Evolutionary conservation across 2,888 invertebrate genomes (phyloP).

Genomic region (Alcis repandata): DNA sequence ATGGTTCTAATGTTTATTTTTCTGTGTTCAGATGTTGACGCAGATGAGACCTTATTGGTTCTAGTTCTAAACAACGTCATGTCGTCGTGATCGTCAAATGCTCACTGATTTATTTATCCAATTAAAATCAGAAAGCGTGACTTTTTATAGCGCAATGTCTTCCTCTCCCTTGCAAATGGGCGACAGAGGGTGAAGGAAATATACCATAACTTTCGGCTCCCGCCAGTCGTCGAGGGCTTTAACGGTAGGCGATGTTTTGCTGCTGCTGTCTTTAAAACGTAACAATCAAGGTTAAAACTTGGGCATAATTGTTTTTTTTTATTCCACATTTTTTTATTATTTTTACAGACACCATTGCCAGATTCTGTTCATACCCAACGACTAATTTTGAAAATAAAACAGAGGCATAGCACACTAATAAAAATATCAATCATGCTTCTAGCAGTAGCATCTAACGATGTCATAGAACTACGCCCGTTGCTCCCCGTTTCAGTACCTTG

Average conservation of each 20-base stretch:
- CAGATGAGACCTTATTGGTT: background rate
- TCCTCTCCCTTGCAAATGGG: constrained; percentile 51
- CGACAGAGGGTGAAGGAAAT: constrained; percentile 47
- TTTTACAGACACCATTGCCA: background rate
- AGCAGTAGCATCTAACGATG: background rate
- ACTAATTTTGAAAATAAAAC: no score
- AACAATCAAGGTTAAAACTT: constrained; percentile 34
- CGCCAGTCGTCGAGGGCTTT: constrained; percentile 57
- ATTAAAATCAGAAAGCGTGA: constrained; percentile 31
- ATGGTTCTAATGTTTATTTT: no score
- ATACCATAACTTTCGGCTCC: constrained; percentile 63
- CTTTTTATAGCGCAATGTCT: constrained; percentile 56
- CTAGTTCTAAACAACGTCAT: background rate
- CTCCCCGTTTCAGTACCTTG: background rate
- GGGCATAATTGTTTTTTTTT: no score
- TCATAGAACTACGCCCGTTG: background rate
- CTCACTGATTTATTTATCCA: constrained; percentile 16
- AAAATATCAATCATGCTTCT: background rate
- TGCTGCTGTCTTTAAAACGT: constrained; percentile 43
- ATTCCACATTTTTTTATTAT: constrained; percentile 5
- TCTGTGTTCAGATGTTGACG: background rate
- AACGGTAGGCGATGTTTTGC: constrained; percentile 42
- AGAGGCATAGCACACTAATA: background rate
- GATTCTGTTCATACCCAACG: no score
- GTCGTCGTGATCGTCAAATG: constrained; percentile 3